These are phyloP conservation scores for Channallabes apus DNA, from an alignment of 2,797 vertebrate genomes.

Conservation along the genomic window DNA sequence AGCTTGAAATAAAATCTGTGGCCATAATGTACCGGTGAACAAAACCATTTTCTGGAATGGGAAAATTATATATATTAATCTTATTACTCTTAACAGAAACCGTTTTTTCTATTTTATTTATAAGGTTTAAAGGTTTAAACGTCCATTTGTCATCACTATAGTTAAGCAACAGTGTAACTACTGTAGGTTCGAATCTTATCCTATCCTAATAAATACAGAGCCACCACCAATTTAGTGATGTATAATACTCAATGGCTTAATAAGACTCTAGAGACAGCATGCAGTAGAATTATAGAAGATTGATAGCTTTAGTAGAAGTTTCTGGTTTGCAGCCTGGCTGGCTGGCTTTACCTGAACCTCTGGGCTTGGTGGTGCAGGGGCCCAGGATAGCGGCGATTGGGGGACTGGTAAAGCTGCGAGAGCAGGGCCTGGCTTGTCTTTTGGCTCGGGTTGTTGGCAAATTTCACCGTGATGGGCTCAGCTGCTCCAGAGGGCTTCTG, in stretches of 20 bases:
- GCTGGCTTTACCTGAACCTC: constrained; percentile 93
- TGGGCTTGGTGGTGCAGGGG: constrained; percentile 99
- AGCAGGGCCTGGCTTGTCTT: constrained; percentile 99
- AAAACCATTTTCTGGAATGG: neutral
- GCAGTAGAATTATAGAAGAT: constrained; percentile 14
- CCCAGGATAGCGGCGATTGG: constrained; percentile 96
- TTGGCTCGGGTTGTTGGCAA: constrained; percentile 99
- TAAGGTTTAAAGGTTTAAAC: neutral
- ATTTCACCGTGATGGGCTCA: constrained; percentile 99
- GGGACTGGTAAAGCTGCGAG: constrained; percentile 98
- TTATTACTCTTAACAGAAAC: neutral
- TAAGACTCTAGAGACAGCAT: constrained; percentile 9
- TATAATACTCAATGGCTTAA: constrained; percentile 6
- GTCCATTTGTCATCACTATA: neutral
- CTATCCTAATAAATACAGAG: neutral
- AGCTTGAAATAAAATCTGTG: constrained; percentile 7
- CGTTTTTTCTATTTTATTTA: neutral
- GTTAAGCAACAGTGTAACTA: constrained; percentile 21
- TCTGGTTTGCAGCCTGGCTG: constrained; percentile 32
- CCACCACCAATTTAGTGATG: constrained; percentile 29
- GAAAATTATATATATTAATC: neutral
- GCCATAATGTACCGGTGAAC: neutral
- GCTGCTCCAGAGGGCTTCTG: constrained; percentile 98
- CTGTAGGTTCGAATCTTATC: neutral
- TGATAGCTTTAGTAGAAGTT: constrained; percentile 14